Percentiles rank a stretch among this genome's conserved stretches.
These are phyloP conservation scores for Myotis yumanensis DNA, from an alignment of 2,113 vertebrate species.

Conservation along the genomic window DNA sequence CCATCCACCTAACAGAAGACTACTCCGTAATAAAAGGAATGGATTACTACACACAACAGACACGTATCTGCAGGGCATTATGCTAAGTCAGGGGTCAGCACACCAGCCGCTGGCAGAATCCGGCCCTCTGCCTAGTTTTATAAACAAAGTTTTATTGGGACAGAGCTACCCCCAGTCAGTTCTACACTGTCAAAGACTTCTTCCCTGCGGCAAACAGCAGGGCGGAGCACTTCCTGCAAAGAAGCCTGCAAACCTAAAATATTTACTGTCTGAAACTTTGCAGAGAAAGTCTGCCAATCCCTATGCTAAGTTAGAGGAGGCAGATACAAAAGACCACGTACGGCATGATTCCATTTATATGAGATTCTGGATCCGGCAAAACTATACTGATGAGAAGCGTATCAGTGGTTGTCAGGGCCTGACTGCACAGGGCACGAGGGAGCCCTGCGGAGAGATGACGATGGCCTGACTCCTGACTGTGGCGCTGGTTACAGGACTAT, in stretches of 20 bases:
- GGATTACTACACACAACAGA: neutral
- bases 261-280: neutral
- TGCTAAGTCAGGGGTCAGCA: neutral
- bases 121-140: neutral
- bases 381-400: neutral
- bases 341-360: neutral
- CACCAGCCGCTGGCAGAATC: neutral
- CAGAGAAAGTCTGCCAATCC: neutral
- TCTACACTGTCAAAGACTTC: neutral
- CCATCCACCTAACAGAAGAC: neutral
- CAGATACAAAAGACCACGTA: neutral
- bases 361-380: slow-evolving; percentile 6
- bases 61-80: neutral
- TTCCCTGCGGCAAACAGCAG: neutral
- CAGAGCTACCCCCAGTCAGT: neutral
- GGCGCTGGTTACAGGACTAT: neutral
- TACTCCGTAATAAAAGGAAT: neutral
- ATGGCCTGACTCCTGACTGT: neutral
- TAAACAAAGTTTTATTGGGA: neutral
- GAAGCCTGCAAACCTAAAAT: neutral
- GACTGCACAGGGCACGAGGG: neutral
- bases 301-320: neutral
- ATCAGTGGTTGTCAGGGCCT: neutral
- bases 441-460: neutral
- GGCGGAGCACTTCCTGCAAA: neutral